phyloP scores from a whole-genome alignment of 1,140 invertebrate species.

The Cylas formicarius region DNA sequence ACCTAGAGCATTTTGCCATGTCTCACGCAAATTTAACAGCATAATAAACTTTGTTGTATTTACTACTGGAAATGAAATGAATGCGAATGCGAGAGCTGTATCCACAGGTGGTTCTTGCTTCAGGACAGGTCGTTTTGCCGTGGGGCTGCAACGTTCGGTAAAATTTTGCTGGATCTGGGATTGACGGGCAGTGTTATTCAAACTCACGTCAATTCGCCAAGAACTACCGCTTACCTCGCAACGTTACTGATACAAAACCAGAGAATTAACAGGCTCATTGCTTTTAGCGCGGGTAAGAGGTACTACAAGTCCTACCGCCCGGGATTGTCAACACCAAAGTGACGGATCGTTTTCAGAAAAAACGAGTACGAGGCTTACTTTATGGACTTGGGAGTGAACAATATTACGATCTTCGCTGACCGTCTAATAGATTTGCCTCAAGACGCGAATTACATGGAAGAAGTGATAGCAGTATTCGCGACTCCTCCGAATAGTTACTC shows the following conservation, averaged over 20 bases:
- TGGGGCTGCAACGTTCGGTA: constrained; percentile 62
- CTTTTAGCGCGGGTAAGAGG: constrained; percentile 54
- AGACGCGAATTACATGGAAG: constrained; percentile 51
- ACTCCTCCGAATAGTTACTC: constrained; percentile 70
- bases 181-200: constrained; percentile 65
- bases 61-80: too few species aligned
- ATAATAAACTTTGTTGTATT: too few species aligned
- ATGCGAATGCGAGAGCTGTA: too few species aligned
- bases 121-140: constrained; percentile 70
- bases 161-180: constrained; percentile 53
- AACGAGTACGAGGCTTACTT: constrained; percentile 51
- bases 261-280: constrained; percentile 51
- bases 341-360: constrained; percentile 31
- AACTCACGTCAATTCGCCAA: constrained; percentile 65
- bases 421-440: constrained; percentile 52
- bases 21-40: too few species aligned
- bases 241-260: constrained; percentile 56
- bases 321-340: neutral
- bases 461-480: constrained; percentile 63
- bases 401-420: constrained; percentile 53
- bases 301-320: constrained; percentile 24
- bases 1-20: too few species aligned
- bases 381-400: constrained; percentile 47
- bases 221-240: constrained; percentile 66
- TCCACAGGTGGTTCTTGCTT: constrained; percentile 13